Percentiles rank a stretch among this genome's conserved stretches.
phyloP scores from a whole-genome alignment of 2,888 invertebrate species.

The Merodon equestris region DNA sequence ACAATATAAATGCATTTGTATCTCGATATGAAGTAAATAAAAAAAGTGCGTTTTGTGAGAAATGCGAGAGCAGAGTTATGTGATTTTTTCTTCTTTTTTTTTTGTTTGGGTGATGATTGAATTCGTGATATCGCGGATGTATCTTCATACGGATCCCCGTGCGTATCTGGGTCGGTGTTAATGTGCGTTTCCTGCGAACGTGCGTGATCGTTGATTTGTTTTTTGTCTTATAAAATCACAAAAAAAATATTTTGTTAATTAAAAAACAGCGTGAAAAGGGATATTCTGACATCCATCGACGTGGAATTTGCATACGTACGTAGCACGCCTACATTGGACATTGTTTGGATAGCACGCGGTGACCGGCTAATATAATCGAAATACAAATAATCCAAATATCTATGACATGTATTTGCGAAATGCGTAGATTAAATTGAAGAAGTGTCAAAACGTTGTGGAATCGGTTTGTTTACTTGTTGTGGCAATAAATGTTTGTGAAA shows the following conservation, averaged over 20 bases:
- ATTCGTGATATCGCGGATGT: slow-evolving; percentile 37
- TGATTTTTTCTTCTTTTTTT: background rate
- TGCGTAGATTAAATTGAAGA: slow-evolving; percentile 24
- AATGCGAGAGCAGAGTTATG: no score
- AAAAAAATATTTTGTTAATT: no score
- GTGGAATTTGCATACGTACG: slow-evolving; percentile 21
- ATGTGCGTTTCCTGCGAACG: no score
- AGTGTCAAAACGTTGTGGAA: slow-evolving; percentile 38
- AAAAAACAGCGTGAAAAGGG: no score
- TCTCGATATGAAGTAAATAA: no score
- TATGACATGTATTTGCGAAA: background rate
- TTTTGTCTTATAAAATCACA: no score
- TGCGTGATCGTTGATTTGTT: no score
- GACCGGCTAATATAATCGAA: background rate
- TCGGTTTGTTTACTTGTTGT: slow-evolving; percentile 8
- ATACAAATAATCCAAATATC: background rate
- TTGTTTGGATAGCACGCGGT: background rate
- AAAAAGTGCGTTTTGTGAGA: no score
- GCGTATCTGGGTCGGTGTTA: no score
- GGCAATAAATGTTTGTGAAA: slow-evolving; percentile 26
- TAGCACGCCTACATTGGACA: background rate
- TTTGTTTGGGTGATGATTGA: background rate
- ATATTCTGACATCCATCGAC: slow-evolving; percentile 9
- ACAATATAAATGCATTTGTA: slow-evolving; percentile 7
- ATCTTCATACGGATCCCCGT: background rate